Conservation (phyloP, 2,113 vertebrate genomes). For the Pycnonotus jocosus region DNA sequence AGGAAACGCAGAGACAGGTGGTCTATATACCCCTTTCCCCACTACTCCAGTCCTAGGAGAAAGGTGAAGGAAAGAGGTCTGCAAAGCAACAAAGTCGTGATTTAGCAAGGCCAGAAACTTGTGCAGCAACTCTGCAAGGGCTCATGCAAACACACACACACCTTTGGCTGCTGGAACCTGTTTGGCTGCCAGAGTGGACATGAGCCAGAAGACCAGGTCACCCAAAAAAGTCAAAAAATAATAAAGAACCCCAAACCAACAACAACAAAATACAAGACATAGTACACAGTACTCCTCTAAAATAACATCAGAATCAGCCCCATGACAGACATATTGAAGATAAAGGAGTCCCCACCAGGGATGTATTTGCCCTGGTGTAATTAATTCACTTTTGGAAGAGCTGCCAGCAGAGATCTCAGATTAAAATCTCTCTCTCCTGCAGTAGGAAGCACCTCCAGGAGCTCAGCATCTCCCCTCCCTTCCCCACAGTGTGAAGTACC, state of each 20-base stretch:
- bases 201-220: slow-evolving; percentile 21
- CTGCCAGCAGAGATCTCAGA: slow-evolving; percentile 29
- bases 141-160: slow-evolving; percentile 4
- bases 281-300: not conserved
- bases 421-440: slow-evolving; percentile 21
- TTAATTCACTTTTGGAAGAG: slow-evolving; percentile 11
- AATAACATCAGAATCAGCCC: not conserved
- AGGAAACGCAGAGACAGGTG: not conserved
- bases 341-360: not conserved
- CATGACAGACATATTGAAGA: not conserved
- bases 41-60: not conserved
- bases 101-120: not conserved
- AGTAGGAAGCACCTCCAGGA: slow-evolving; percentile 37
- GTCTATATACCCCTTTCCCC: not conserved
- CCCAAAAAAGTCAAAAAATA: not conserved
- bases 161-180: slow-evolving; percentile 27
- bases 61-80: not conserved
- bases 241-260: not conserved
- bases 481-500: not conserved
- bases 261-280: not conserved
- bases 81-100: not conserved
- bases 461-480: slow-evolving; percentile 27
- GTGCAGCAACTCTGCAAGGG: not conserved
- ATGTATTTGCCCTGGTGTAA: not conserved
- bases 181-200: slow-evolving; percentile 19